A percentile compares a stretch with the other conserved stretches of the same genome.
These are phyloP conservation scores for Theonella swinhoei DNA, from an alignment of 37 sponge, comb jelly and placozoan species.

Conservation along the genomic window DNA sequence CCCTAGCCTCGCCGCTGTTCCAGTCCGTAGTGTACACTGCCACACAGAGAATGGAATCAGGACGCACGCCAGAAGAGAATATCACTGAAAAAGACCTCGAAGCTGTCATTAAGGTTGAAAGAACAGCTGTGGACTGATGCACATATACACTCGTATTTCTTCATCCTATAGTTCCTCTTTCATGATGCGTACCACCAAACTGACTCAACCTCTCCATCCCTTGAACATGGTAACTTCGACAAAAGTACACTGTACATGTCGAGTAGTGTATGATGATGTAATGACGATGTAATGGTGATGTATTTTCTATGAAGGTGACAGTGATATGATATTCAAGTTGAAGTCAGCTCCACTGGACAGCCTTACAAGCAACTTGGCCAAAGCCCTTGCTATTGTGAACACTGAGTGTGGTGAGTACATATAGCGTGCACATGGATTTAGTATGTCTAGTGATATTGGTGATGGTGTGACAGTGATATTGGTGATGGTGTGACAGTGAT, in stretches of 20 bases:
- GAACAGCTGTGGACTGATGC: neutral
- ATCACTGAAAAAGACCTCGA: constrained; percentile 36
- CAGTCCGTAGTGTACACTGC: constrained; percentile 56
- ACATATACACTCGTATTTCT: neutral
- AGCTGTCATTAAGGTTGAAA: constrained; percentile 33
- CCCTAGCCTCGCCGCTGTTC: constrained; percentile 19
- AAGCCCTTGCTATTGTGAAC: constrained; percentile 50
- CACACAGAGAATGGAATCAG: constrained; percentile 43
- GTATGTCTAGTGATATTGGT: too few species aligned
- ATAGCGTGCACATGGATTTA: too few species aligned
- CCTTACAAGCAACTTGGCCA: constrained; percentile 39
- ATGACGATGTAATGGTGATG: neutral
- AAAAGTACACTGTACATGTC: neutral
- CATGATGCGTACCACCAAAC: constrained; percentile 11
- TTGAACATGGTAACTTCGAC: too few species aligned
- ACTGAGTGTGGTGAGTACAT: constrained; percentile 37
- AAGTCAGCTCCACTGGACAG: constrained; percentile 53
- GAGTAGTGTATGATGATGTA: neutral
- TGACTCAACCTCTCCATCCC: too few species aligned
- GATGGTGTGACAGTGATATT: too few species aligned
- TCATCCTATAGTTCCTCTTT: constrained; percentile 16
- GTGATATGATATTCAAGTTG: constrained; percentile 2
- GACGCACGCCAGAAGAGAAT: neutral
- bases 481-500: neutral
- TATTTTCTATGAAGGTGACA: neutral